Base-by-base conservation (phyloP, 2,888 invertebrate species). In the Drosophila fulvimacula region DNA sequence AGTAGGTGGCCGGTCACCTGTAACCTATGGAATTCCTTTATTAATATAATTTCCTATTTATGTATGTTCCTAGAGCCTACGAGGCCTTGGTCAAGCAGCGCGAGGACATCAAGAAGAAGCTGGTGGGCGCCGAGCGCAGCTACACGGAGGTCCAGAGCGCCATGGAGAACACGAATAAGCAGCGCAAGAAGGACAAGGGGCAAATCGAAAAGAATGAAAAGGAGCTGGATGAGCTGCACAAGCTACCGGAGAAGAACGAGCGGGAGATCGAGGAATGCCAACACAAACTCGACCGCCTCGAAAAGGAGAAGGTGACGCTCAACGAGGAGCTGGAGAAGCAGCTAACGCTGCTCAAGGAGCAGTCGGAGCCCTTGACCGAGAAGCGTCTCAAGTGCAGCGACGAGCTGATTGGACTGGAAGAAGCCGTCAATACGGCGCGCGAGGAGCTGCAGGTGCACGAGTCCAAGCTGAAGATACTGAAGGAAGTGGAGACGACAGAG, bases 401-500 rank as follows among this genome's bases (percentile, higher is more conserved):
- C 39, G 94, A 95, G 75, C 92, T 98, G 19, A 94, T 96, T 19
- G 94, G 94, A 3, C 92, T 97, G 7, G 95, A 96, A 82, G 95
- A 94, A 77, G 93, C 94, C 10, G 95, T 96, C 0, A 95, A 96
- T 81, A 94, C 95, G 81, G 94, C 96, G 0, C 96, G 96, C 93
- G 93, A 94, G 74, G 93, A 86, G 13, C 59, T 92, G 10, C 82
- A 91, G 15, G 72, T 92, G 13, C 95, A 96, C 0, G 95, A 97
- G 89, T 96, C 96, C 0, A 96, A 98, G 91, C 92, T 98, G 13
- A 96, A 97, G 90, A 94, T 98, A 53, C 96, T 96, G 73, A 91
- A 92, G 70, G 90, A 91, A 60, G 91, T 86, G 52, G 92, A 92
- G 67, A 91, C 89, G 0, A 79, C 90, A 0, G 93, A 93, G 67